These are phyloP conservation scores for Cydia splendana DNA, from an alignment of 1,140 invertebrate species.

Conservation along the genomic window DNA sequence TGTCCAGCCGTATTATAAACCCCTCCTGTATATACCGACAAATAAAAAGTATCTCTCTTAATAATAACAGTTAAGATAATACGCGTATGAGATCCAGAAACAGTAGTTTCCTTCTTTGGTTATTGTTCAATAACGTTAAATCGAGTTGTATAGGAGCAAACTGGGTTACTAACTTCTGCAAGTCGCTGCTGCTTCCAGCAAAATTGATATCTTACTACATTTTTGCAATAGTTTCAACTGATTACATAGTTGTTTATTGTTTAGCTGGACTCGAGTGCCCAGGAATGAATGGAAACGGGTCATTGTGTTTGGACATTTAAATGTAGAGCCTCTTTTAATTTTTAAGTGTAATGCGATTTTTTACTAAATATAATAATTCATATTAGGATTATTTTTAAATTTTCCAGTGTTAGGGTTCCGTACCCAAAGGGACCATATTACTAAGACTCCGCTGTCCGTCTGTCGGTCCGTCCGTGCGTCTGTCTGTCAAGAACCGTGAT, in stretches of 20 bases:
- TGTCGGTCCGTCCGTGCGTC: too few relatives aligned
- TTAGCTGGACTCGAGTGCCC: background rate
- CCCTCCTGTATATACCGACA: constrained; percentile 1
- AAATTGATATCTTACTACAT: constrained; percentile 28
- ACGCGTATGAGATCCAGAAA: constrained; percentile 28
- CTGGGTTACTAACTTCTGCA: constrained; percentile 25
- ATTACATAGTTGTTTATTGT: constrained; percentile 29
- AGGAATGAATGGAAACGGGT: background rate
- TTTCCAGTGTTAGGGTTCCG: too few relatives aligned
- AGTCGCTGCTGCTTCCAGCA: background rate
- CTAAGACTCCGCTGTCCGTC: too few relatives aligned
- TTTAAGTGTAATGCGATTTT: background rate
- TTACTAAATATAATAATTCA: too few relatives aligned
- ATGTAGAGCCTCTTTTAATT: background rate
- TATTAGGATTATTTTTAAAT: too few relatives aligned
- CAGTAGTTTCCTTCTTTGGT: constrained; percentile 28
- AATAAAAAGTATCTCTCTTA: constrained; percentile 27
- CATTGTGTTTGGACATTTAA: background rate
- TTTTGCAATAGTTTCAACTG: constrained; percentile 26
- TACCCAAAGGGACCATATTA: too few relatives aligned
- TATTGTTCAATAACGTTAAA: constrained; percentile 32
- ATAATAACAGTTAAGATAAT: constrained; percentile 32
- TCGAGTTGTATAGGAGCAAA: constrained; percentile 22
- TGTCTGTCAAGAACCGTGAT: too few relatives aligned
- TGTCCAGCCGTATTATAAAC: background rate